Evolutionary conservation across 2,797 vertebrate species (phyloP).

Genomic region (Platyrinchus mystaceus): DNA sequence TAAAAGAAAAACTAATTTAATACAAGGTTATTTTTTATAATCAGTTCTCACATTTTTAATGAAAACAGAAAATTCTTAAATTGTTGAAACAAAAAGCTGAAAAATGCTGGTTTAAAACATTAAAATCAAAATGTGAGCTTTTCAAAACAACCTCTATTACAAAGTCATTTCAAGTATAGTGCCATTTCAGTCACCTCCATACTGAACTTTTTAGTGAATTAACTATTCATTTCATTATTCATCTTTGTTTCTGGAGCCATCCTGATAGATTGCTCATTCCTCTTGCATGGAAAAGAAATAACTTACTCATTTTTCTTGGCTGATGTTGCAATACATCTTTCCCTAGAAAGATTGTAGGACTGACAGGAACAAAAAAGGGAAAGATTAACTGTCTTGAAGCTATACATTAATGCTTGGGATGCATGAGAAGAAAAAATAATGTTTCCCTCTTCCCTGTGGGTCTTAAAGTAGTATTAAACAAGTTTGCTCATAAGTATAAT

Average conservation of each 20-base stretch:
- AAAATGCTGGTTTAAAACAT: not conserved
- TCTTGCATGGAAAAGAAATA: slow-evolving; percentile 33
- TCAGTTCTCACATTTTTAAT: not conserved
- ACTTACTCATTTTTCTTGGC: slow-evolving; percentile 55
- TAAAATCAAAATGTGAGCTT: not conserved
- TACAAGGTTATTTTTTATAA: not conserved
- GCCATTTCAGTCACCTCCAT: slow-evolving; percentile 4
- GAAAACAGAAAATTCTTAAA: not conserved
- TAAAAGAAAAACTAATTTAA: not conserved
- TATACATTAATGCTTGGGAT: not conserved
- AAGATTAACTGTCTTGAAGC: slow-evolving; percentile 27
- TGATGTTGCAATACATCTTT: slow-evolving; percentile 52
- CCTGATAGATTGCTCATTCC: slow-evolving; percentile 9
- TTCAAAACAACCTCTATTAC: slow-evolving; percentile 5
- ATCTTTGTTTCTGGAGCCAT: slow-evolving; percentile 26
- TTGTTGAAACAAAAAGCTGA: not conserved
- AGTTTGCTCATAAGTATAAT: not conserved
- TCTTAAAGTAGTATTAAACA: not conserved
- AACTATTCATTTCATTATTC: slow-evolving; percentile 34
- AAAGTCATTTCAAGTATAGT: not conserved
- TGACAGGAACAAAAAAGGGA: slow-evolving; percentile 8
- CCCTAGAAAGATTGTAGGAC: not conserved
- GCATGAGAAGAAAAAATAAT: slow-evolving; percentile 3
- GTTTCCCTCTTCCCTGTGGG: not conserved
- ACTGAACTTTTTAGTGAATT: slow-evolving; percentile 2